A percentile compares a stretch with the other conserved stretches of the same genome.
Evolutionary conservation across 2,113 vertebrate genomes (phyloP).

Genomic region (Catagonus wagneri): DNA sequence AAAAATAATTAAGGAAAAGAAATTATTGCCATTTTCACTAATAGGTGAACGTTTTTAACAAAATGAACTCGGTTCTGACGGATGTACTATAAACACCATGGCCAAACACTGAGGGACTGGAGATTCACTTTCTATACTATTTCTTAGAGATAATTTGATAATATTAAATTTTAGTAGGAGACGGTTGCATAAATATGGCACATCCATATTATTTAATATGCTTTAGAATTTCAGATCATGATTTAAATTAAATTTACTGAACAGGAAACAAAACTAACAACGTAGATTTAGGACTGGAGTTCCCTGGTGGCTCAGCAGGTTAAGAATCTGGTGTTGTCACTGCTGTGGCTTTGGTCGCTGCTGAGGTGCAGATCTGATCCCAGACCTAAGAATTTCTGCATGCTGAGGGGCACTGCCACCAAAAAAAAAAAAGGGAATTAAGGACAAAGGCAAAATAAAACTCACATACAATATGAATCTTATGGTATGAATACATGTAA

Average conservation of each 20-base stretch:
- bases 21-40: background rate
- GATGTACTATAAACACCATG: background rate
- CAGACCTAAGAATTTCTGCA: no score
- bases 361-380: no score
- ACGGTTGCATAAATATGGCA: background rate
- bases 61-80: background rate
- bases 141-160: background rate
- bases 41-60: background rate
- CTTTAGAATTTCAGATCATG: background rate
- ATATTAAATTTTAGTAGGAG: conserved; percentile 2
- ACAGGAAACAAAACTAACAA: background rate
- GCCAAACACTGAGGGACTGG: background rate
- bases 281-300: background rate
- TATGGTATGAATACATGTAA: background rate
- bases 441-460: background rate
- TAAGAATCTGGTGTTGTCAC: no score
- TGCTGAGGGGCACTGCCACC: no score
- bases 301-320: no score
- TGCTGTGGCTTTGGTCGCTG: no score
- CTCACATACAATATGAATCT: background rate
- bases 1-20: background rate
- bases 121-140: background rate
- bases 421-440: background rate
- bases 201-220: background rate
- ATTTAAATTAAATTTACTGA: conserved; percentile 1